These are phyloP conservation scores for Chlorospingus flavigularis DNA, from an alignment of 2,797 vertebrate species.

Conservation along the genomic window DNA sequence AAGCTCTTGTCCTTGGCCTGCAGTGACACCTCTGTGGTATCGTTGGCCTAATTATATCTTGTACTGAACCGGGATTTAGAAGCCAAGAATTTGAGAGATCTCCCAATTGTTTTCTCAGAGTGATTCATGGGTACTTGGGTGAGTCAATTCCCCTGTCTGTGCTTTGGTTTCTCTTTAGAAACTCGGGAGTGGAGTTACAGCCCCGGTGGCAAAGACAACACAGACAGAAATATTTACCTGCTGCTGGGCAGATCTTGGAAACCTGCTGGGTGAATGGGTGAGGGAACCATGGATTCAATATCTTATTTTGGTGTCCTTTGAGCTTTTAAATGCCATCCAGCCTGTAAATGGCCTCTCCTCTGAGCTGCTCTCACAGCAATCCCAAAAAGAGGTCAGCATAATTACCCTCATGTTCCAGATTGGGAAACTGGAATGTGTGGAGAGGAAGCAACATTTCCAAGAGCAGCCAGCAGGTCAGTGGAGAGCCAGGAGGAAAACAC, in stretches of 20 bases:
- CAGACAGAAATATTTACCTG: neutral
- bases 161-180: conserved; percentile 34
- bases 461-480: neutral
- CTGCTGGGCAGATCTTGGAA: neutral
- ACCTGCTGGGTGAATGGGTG: neutral
- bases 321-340: neutral
- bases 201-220: neutral
- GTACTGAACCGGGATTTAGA: neutral
- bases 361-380: neutral
- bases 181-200: neutral
- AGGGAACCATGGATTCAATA: neutral
- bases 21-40: conserved; percentile 4
- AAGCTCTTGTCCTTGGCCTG: neutral
- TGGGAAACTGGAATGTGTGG: conserved; percentile 14
- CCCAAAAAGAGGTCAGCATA: conserved; percentile 41
- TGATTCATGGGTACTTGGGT: conserved; percentile 34
- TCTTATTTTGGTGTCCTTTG: neutral
- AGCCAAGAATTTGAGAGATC: conserved; percentile 31
- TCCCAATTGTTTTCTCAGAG: conserved; percentile 17
- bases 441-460: conserved; percentile 13
- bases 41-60: conserved; percentile 30
- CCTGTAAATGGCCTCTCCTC: neutral
- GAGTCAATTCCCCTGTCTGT: conserved; percentile 15
- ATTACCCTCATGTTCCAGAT: conserved; percentile 12
- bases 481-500: neutral